Evolutionary conservation across 2,113 vertebrate genomes (phyloP).

Genomic region (Thamnaconus septentrionalis): DNA sequence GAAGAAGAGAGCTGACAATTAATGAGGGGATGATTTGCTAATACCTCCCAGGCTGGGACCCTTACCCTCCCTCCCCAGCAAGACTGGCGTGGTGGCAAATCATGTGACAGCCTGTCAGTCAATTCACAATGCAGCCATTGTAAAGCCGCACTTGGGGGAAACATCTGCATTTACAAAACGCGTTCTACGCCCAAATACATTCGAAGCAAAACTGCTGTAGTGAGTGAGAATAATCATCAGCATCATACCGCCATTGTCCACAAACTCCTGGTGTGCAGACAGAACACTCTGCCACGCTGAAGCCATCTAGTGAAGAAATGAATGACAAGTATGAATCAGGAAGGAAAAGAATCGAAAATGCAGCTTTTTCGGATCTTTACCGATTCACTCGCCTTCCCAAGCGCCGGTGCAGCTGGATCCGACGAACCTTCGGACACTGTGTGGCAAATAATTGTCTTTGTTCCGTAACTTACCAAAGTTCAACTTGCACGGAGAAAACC

Average conservation of each 20-base stretch:
- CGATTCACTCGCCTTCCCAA: too few species aligned
- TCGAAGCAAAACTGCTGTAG: not conserved
- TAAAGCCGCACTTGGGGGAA: slow-evolving; percentile 16
- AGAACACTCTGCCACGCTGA: slow-evolving; percentile 62
- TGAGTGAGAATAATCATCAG: not conserved
- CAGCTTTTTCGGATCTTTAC: not conserved
- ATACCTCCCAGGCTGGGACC: too few species aligned
- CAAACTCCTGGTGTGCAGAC: slow-evolving; percentile 58
- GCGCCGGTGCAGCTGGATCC: too few species aligned
- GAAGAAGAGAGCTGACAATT: too few species aligned
- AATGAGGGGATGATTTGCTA: too few species aligned
- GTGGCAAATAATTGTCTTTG: too few species aligned
- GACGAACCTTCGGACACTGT: too few species aligned
- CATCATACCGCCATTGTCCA: slow-evolving; percentile 74
- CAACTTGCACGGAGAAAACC: too few species aligned
- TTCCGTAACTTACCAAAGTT: too few species aligned
- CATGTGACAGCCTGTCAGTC: slow-evolving; percentile 13
- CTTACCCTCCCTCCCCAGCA: not conserved
- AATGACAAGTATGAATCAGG: not conserved
- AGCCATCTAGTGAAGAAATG: slow-evolving; percentile 54
- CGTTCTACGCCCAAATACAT: not conserved
- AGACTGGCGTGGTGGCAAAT: not conserved
- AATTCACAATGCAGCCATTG: slow-evolving; percentile 38
- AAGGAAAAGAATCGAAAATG: not conserved
- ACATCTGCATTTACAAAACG: slow-evolving; percentile 1